phyloP scores from a whole-genome alignment of 2,888 invertebrate species.

The Tuta absoluta region DNA sequence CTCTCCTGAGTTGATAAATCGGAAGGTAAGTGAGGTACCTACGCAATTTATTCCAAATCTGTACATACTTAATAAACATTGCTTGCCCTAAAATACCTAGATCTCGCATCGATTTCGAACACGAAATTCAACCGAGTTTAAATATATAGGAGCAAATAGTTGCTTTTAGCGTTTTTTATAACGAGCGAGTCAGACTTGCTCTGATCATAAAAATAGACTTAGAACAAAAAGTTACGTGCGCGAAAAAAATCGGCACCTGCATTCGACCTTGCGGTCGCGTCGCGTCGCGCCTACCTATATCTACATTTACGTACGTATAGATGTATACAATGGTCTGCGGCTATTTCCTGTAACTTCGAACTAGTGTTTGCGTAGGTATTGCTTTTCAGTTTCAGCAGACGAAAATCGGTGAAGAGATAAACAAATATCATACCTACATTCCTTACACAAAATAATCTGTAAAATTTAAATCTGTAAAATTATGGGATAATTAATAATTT shows the following conservation, averaged over 20 bases:
- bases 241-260: slow-evolving; percentile 10
- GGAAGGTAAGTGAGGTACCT: too few species aligned
- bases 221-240: slow-evolving; percentile 10
- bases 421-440: too few species aligned
- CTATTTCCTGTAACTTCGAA: slow-evolving; percentile 12
- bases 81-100: too few species aligned
- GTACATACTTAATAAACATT: too few species aligned
- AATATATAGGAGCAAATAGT: background rate
- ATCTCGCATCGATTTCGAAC: too few species aligned
- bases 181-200: background rate
- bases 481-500: too few species aligned
- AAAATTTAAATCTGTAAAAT: too few species aligned
- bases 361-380: slow-evolving; percentile 4
- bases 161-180: background rate
- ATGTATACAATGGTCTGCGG: background rate
- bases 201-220: slow-evolving; percentile 1
- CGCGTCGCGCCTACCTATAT: background rate
- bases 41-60: too few species aligned
- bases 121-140: background rate
- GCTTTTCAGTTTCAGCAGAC: background rate
- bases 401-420: background rate
- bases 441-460: too few species aligned
- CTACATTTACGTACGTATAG: slow-evolving; percentile 1
- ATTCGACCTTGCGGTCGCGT: slow-evolving; percentile 8
- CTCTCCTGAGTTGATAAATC: too few species aligned